A percentile compares a stretch with the other conserved stretches of the same genome.
These are phyloP conservation scores for Lordiphosa andalusiaca DNA, from an alignment of 2,888 invertebrate genomes.

Conservation along the genomic window DNA sequence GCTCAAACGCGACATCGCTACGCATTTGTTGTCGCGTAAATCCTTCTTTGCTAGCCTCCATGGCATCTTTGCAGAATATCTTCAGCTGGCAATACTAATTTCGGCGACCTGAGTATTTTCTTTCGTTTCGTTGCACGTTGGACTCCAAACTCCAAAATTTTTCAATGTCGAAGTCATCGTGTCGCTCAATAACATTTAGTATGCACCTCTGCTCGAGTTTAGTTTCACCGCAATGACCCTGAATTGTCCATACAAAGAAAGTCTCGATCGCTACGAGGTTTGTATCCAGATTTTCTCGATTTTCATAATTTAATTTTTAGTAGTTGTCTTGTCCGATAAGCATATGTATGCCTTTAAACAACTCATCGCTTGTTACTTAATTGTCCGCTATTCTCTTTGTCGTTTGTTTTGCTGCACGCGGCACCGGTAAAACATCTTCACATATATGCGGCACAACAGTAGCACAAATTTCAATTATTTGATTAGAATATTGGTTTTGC, in stretches of 20 bases:
- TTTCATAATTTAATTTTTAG: background rate
- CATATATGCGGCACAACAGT: constrained; percentile 4
- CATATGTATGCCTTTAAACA: background rate
- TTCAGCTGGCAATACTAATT: background rate
- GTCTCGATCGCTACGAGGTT: background rate
- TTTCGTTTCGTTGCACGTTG: background rate
- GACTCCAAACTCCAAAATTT: too few relatives aligned
- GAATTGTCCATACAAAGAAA: background rate
- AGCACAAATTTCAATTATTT: background rate
- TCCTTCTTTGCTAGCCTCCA: too few relatives aligned
- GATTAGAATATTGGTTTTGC: too few relatives aligned
- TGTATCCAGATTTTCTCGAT: background rate
- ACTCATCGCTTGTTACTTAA: background rate
- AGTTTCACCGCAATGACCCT: too few relatives aligned
- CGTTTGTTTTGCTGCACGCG: background rate
- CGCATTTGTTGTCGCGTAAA: too few relatives aligned
- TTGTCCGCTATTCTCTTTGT: background rate
- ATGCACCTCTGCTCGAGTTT: background rate
- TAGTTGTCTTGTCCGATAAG: background rate
- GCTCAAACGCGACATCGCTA: too few relatives aligned
- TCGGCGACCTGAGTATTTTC: background rate
- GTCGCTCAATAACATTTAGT: too few relatives aligned
- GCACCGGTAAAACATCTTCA: background rate
- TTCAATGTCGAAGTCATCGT: too few relatives aligned
- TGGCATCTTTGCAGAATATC: too few relatives aligned